Conservation (phyloP, 1,140 invertebrate species). For the Meloidogyne exigua region DNA sequence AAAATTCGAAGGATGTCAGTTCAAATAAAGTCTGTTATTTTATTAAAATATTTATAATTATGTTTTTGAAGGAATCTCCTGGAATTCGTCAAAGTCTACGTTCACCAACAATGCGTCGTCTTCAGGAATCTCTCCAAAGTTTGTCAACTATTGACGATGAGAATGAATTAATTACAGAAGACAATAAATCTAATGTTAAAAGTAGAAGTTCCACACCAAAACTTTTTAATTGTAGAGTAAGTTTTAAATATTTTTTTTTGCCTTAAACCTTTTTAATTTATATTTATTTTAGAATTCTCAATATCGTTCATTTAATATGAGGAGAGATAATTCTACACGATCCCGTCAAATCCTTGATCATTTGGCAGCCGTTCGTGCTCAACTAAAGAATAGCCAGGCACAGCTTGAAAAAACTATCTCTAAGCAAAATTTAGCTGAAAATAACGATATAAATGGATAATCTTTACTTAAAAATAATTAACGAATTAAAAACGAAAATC, state of each 20-base stretch:
- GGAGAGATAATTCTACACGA: conserved; percentile 37
- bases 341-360: conserved; percentile 49
- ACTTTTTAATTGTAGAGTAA: conserved; percentile 35
- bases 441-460: neutral
- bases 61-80: neutral
- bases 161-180: neutral
- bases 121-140: conserved; percentile 36
- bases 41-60: neutral
- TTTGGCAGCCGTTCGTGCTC: conserved; percentile 39
- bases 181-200: neutral
- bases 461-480: neutral
- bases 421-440: conserved; percentile 33
- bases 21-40: neutral
- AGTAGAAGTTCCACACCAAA: conserved; percentile 33
- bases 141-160: conserved; percentile 21
- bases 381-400: conserved; percentile 42
- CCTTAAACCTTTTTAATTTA: neutral
- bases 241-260: neutral
- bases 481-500: neutral
- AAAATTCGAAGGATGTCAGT: neutral
- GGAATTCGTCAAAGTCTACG: conserved; percentile 32
- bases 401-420: conserved; percentile 42
- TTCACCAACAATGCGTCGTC: conserved; percentile 35
- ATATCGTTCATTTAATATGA: conserved; percentile 47
- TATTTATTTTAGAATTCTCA: conserved; percentile 37